phyloP scores from a whole-genome alignment of 92 coral and sea anemone species.

The Porites rus region DNA sequence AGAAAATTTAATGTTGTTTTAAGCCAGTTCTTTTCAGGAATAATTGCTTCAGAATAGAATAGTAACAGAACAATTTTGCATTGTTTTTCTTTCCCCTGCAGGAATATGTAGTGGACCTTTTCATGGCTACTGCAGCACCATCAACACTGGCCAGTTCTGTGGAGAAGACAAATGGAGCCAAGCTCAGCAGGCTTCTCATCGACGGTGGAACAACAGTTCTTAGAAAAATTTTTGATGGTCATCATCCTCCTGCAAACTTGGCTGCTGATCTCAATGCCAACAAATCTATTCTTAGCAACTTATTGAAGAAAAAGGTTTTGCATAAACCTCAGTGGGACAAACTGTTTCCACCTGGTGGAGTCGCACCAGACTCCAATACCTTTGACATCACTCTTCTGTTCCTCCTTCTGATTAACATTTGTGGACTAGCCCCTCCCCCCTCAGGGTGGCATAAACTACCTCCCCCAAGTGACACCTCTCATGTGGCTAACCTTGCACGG shows the following conservation, averaged over 20 bases:
- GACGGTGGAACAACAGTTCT: neutral
- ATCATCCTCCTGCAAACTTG: slow-evolving; percentile 54
- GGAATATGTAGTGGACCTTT: neutral
- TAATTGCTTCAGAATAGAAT: too few species aligned
- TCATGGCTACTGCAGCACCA: slow-evolving; percentile 29
- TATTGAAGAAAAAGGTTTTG: too few species aligned
- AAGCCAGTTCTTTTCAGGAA: too few species aligned
- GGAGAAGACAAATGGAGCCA: slow-evolving; percentile 67
- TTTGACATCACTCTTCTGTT: slow-evolving; percentile 74
- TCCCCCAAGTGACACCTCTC: slow-evolving; percentile 52
- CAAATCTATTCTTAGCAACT: neutral
- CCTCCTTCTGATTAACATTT: slow-evolving; percentile 69
- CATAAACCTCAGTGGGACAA: slow-evolving; percentile 45
- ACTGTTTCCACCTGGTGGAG: slow-evolving; percentile 72
- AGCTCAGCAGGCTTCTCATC: neutral
- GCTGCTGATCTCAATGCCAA: neutral
- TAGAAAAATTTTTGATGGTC: slow-evolving; percentile 15
- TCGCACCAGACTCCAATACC: slow-evolving; percentile 59
- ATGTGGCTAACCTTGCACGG: slow-evolving; percentile 70
- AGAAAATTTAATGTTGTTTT: too few species aligned
- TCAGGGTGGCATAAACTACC: slow-evolving; percentile 63
- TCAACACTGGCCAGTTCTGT: slow-evolving; percentile 33
- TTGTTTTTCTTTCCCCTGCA: neutral
- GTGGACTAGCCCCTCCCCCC: slow-evolving; percentile 59
- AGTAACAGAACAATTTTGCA: too few species aligned